Conservation (phyloP, 37 sponge, comb jelly and placozoan species). For the Chondrosia reniformis region DNA sequence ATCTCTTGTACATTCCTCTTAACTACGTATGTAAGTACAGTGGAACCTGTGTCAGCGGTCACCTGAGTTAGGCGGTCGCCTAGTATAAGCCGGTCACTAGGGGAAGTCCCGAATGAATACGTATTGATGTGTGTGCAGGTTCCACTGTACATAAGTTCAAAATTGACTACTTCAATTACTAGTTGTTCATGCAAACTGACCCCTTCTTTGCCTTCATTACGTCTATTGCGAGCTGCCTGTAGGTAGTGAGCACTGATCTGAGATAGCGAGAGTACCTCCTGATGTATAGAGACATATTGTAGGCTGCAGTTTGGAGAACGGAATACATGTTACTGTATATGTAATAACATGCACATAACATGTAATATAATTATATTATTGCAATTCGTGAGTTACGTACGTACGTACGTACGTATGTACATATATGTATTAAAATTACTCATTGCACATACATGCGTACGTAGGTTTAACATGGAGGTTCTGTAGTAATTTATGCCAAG, state of each 20-base stretch:
- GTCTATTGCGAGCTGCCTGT: constrained; percentile 67
- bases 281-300: constrained; percentile 69
- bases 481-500: neutral
- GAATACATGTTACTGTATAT: too few relatives aligned
- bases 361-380: too few relatives aligned
- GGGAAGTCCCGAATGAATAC: too few relatives aligned
- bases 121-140: too few relatives aligned
- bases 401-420: neutral
- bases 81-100: too few relatives aligned
- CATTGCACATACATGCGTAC: neutral
- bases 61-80: too few relatives aligned
- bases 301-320: constrained; percentile 15
- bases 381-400: neutral
- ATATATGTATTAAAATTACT: neutral
- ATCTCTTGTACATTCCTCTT: too few relatives aligned
- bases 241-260: constrained; percentile 30
- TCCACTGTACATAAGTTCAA: too few relatives aligned
- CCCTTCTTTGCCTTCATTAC: constrained; percentile 21
- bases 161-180: too few relatives aligned
- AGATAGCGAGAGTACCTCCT: constrained; percentile 70
- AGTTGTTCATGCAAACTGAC: neutral
- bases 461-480: neutral
- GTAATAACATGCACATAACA: too few relatives aligned
- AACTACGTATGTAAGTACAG: too few relatives aligned
- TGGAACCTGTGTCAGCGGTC: too few relatives aligned